Evolutionary conservation across 2,888 invertebrate species (phyloP).

Genomic region (Drosophila quinaria): DNA sequence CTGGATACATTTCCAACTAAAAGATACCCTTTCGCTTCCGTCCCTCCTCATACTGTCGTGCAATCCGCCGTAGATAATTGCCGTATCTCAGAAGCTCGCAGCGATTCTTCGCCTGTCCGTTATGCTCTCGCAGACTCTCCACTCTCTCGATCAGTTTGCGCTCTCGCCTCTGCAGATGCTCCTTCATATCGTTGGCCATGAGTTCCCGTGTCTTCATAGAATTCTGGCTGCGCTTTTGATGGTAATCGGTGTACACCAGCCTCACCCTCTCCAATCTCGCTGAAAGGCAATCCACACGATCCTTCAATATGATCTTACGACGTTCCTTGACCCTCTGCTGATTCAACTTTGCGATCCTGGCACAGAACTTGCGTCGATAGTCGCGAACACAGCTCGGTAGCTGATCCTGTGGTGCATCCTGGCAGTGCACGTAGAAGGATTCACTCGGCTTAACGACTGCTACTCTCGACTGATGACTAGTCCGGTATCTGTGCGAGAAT

Average conservation of each 20-base stretch:
- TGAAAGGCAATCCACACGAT: conserved; percentile 10
- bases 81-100: conserved; percentile 22
- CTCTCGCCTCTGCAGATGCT: conserved; percentile 22
- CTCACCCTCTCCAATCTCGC: conserved; percentile 5
- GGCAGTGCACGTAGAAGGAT: conserved; percentile 32
- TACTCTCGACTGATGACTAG: not conserved
- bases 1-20: conserved; percentile 20
- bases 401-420: conserved; percentile 16
- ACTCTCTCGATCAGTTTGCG: not conserved
- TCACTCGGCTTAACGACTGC: not conserved
- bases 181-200: conserved; percentile 24
- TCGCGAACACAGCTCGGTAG: conserved; percentile 23
- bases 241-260: not conserved
- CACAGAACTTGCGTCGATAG: conserved; percentile 7
- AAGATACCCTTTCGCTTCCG: conserved; percentile 40
- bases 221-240: not conserved
- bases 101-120: conserved; percentile 24
- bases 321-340: conserved; percentile 14
- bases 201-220: not conserved
- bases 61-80: conserved; percentile 31
- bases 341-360: not conserved
- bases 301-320: not conserved
- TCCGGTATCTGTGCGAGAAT: not conserved
- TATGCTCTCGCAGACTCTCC: conserved; percentile 19
- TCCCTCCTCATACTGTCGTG: conserved; percentile 23